Evolutionary conservation across 2,113 vertebrate genomes (phyloP).

Genomic region (Ameiurus melas): DNA sequence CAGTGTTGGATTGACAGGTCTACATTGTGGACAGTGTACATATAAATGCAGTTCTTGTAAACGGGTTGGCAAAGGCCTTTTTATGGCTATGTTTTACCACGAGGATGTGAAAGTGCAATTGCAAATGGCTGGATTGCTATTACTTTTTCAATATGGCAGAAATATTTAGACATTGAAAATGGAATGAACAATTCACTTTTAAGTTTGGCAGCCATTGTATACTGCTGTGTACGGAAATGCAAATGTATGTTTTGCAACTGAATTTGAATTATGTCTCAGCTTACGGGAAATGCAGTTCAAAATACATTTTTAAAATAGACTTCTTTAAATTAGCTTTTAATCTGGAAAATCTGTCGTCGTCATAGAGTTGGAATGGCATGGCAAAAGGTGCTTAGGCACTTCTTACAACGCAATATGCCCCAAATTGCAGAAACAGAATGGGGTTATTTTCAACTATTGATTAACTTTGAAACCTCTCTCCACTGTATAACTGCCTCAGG

Average conservation of each 20-base stretch:
- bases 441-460: conserved; percentile 16
- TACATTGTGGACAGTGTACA: neutral
- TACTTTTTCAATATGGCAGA: neutral
- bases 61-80: neutral
- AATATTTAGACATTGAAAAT: neutral
- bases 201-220: neutral
- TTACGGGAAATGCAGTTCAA: neutral
- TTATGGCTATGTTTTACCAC: neutral
- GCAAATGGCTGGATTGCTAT: neutral
- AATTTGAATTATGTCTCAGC: neutral
- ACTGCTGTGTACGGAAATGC: neutral
- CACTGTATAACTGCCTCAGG: neutral
- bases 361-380: neutral
- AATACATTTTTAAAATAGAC: neutral
- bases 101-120: neutral
- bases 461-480: neutral
- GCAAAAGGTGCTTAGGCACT: neutral
- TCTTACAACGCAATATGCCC: neutral
- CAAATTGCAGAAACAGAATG: neutral
- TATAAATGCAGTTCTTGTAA: neutral
- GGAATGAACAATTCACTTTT: neutral
- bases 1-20: neutral
- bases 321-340: neutral
- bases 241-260: neutral
- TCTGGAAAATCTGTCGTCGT: neutral